These are phyloP conservation scores for Nomada fucata DNA, from an alignment of 2,888 invertebrate species.

Conservation along the genomic window DNA sequence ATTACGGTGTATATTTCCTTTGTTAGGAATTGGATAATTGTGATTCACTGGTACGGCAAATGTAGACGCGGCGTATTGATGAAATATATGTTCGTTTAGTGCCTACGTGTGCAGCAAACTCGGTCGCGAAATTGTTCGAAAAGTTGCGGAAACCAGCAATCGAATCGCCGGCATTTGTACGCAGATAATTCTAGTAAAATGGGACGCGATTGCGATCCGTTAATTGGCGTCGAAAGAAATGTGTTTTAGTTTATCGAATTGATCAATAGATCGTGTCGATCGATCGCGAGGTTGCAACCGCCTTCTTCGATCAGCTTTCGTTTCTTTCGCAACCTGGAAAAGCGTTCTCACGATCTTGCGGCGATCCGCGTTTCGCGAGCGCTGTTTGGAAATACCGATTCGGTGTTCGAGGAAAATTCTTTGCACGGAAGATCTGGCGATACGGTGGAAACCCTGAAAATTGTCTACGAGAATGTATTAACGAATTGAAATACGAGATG, in stretches of 20 bases:
- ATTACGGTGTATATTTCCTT: no score
- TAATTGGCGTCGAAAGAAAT: conserved; percentile 21
- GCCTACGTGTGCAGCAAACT: no score
- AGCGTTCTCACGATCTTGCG: conserved; percentile 44
- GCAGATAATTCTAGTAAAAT: conserved; percentile 32
- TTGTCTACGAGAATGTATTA: background rate
- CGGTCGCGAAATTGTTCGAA: background rate
- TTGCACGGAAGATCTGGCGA: background rate
- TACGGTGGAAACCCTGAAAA: background rate
- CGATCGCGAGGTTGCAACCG: conserved; percentile 23
- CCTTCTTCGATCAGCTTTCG: conserved; percentile 47
- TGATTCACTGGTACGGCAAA: no score
- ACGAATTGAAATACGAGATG: background rate
- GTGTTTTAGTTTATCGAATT: background rate
- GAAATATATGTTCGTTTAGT: no score
- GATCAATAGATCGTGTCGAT: conserved; percentile 41
- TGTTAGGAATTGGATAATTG: no score
- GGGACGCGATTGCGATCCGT: conserved; percentile 12
- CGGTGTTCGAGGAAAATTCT: background rate
- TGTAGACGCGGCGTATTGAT: no score
- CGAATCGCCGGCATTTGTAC: background rate
- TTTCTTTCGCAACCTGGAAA: conserved; percentile 40
- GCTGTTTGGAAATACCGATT: background rate
- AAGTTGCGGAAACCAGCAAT: background rate
- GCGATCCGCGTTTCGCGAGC: background rate